phyloP scores from a whole-genome alignment of 1,140 invertebrate species.

The Globodera ellingtonae region DNA sequence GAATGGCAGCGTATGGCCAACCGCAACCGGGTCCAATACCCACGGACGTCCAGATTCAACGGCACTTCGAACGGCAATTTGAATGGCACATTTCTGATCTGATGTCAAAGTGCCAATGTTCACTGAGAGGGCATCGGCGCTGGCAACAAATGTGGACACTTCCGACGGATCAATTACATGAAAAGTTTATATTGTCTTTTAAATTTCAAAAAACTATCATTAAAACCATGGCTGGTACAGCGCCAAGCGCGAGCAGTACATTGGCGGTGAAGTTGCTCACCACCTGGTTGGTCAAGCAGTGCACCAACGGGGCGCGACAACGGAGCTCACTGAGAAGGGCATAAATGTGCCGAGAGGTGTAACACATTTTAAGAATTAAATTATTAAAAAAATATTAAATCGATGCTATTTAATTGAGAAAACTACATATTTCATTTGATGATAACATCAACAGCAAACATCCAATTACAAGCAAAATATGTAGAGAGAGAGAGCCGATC shows the following conservation, averaged over 20 bases:
- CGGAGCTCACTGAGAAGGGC: background rate
- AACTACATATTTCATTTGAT: too few species aligned
- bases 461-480: too few species aligned
- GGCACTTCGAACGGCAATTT: background rate
- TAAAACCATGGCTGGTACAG: background rate
- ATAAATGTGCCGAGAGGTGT: background rate
- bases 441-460: too few species aligned
- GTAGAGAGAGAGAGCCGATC: too few species aligned
- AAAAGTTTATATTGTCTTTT: background rate
- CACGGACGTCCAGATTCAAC: background rate
- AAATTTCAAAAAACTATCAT: background rate
- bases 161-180: background rate
- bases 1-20: constrained; percentile 1
- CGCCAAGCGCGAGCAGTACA: constrained; percentile 10
- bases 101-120: constrained; percentile 1
- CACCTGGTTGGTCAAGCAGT: constrained; percentile 10
- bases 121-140: background rate
- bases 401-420: too few species aligned
- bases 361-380: background rate
- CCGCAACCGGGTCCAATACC: constrained; percentile 6
- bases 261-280: constrained; percentile 8
- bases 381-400: background rate
- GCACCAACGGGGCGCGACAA: background rate
- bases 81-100: background rate
- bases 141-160: background rate